These are phyloP conservation scores for Gerris lacustris DNA, from an alignment of 2,888 invertebrate genomes.

Conservation along the genomic window DNA sequence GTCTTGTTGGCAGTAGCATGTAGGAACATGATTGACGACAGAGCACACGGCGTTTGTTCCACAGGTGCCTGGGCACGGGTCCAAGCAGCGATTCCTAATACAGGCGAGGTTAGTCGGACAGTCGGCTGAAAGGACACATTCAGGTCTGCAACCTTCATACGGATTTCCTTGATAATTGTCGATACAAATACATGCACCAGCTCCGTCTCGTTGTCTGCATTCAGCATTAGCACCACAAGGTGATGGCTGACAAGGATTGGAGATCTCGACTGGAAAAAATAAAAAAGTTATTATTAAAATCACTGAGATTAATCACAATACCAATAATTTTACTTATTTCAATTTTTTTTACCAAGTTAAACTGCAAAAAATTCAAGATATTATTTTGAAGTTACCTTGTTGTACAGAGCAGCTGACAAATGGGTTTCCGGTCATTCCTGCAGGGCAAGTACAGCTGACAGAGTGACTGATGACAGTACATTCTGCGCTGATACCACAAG, in stretches of 20 bases:
- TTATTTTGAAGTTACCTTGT: not conserved
- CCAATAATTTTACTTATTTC: not conserved
- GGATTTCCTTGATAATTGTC: slow-evolving; percentile 63
- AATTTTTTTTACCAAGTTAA: too few species aligned
- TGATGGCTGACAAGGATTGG: slow-evolving; percentile 7
- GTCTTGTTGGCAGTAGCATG: slow-evolving; percentile 60
- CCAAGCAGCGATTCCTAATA: slow-evolving; percentile 39
- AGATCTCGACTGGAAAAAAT: not conserved
- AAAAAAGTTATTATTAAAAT: too few species aligned
- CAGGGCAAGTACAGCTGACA: slow-evolving; percentile 64
- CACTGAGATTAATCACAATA: not conserved
- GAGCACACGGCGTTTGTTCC: slow-evolving; percentile 61
- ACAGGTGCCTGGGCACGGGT: slow-evolving; percentile 49
- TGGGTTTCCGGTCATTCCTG: slow-evolving; percentile 68
- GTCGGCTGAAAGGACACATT: slow-evolving; percentile 39
- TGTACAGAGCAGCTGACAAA: slow-evolving; percentile 54
- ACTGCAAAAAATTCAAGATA: too few species aligned
- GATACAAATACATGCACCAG: slow-evolving; percentile 56
- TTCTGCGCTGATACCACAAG: slow-evolving; percentile 57
- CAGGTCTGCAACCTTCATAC: slow-evolving; percentile 37
- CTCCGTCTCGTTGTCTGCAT: slow-evolving; percentile 42
- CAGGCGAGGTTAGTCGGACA: slow-evolving; percentile 41
- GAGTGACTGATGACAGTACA: slow-evolving; percentile 60
- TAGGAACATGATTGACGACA: slow-evolving; percentile 63
- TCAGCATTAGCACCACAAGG: slow-evolving; percentile 64